Conservation (phyloP, 23 tunicate genomes). For the Corella eumyota region DNA sequence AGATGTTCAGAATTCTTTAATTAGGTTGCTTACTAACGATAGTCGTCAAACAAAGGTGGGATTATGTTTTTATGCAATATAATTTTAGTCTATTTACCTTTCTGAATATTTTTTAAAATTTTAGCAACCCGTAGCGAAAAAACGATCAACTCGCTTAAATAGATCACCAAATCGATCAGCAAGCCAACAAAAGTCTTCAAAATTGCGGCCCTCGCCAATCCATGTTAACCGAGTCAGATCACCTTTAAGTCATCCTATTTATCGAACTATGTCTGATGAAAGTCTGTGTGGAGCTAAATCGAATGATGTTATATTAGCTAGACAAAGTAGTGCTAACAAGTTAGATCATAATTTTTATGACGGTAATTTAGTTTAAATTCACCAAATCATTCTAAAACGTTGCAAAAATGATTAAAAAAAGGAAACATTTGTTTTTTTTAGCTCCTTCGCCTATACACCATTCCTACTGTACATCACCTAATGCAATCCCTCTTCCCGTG, state of each 20-base stretch:
- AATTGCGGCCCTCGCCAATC: background rate
- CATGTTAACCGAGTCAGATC: background rate
- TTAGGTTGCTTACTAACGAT: background rate
- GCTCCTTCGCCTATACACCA: too few relatives aligned
- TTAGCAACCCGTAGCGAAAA: too few relatives aligned
- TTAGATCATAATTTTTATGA: background rate
- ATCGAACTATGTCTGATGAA: constrained; percentile 64
- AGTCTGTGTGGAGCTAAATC: constrained; percentile 62
- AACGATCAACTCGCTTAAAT: too few relatives aligned
- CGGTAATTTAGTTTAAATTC: background rate
- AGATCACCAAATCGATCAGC: constrained; percentile 20
- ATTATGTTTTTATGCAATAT: background rate
- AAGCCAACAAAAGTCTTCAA: constrained; percentile 21
- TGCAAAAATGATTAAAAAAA: background rate
- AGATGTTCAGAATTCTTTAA: constrained; percentile 4
- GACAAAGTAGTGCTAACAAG: background rate
- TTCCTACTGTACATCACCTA: too few relatives aligned
- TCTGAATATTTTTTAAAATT: too few relatives aligned
- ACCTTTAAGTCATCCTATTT: constrained; percentile 4
- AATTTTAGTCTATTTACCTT: too few relatives aligned
- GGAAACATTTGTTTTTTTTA: too few relatives aligned
- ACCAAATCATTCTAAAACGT: too few relatives aligned
- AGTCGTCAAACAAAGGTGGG: background rate
- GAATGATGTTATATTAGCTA: too few relatives aligned
- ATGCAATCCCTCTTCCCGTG: too few relatives aligned